Conservation (phyloP, 2,888 invertebrate genomes). For the Diadegma fenestrale region DNA sequence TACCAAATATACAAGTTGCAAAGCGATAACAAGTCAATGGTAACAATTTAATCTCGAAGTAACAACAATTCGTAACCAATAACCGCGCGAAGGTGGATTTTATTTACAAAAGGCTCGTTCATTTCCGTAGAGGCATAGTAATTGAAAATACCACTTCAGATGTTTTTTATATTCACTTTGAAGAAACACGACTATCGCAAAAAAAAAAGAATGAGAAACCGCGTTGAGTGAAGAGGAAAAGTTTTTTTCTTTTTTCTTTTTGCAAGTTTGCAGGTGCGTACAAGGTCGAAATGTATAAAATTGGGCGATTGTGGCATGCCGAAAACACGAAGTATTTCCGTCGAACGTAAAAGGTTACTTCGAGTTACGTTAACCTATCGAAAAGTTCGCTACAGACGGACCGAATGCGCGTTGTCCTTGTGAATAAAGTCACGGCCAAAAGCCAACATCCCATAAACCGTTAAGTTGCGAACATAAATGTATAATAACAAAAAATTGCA, state of each 20-base stretch:
- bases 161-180: neutral
- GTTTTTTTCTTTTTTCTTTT: neutral
- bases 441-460: neutral
- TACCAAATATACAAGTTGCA: neutral
- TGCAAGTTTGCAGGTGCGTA: neutral
- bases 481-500: neutral
- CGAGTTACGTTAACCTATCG: neutral
- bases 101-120: neutral
- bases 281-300: neutral
- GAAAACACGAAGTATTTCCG: neutral
- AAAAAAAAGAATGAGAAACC: neutral
- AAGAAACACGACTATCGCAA: neutral
- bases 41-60: neutral
- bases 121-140: neutral
- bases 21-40: neutral
- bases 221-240: neutral
- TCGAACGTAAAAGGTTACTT: neutral
- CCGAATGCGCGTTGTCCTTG: neutral
- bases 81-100: neutral
- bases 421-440: neutral
- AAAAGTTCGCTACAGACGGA: neutral
- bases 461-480: neutral
- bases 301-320: neutral
- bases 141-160: neutral
- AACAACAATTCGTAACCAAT: conserved; percentile 11